These are phyloP conservation scores for Cantharis nigra DNA, from an alignment of 2,888 invertebrate species.

Conservation along the genomic window DNA sequence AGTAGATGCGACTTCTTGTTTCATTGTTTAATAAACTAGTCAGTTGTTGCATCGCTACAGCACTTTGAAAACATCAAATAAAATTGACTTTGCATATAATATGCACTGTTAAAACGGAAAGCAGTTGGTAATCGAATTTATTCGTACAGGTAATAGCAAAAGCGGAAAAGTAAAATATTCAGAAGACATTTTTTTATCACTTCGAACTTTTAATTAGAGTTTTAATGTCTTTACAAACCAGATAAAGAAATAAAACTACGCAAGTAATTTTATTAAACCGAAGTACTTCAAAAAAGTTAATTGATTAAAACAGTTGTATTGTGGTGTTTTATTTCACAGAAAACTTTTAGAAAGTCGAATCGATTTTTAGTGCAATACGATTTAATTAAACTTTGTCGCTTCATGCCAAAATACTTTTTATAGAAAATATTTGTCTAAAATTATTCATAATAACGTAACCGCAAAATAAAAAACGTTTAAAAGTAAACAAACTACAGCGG, in stretches of 20 bases:
- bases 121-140: neutral
- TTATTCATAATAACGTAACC: neutral
- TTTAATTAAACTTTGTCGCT: neutral
- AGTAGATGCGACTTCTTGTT: neutral
- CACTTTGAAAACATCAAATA: neutral
- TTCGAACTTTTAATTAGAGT: neutral
- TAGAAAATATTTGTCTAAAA: neutral
- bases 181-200: neutral
- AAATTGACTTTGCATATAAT: neutral
- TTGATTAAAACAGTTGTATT: neutral
- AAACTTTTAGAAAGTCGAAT: neutral
- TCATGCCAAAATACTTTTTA: neutral
- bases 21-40: neutral
- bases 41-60: neutral
- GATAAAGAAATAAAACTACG: neutral
- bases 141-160: neutral
- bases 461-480: neutral
- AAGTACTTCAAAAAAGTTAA: neutral
- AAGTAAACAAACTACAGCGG: neutral
- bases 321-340: neutral
- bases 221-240: neutral
- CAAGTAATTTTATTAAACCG: neutral
- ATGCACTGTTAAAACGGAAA: neutral
- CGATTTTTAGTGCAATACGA: neutral
- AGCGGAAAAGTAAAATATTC: neutral